Conservation (phyloP, 1,140 invertebrate species). For the Drosophila tropicalis region DNA sequence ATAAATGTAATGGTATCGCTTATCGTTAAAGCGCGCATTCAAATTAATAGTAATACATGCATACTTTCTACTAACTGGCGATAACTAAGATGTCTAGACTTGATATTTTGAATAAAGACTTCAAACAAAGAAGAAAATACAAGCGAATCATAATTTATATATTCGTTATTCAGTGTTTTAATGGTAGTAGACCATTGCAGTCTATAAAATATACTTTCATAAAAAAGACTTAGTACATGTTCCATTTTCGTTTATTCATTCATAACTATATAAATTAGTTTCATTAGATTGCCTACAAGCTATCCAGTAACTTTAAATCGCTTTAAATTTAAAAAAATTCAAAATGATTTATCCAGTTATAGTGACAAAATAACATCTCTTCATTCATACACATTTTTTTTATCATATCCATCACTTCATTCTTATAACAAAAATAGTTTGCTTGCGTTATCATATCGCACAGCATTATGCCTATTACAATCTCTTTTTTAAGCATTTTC, state of each 20-base stretch:
- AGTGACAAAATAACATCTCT: conserved; percentile 68
- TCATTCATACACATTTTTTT: conserved; percentile 12
- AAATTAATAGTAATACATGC: background rate
- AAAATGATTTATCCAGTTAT: conserved; percentile 66
- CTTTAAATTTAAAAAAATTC: conserved; percentile 67
- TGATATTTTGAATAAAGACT: no score
- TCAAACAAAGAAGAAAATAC: no score
- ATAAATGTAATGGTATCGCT: no score
- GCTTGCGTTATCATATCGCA: conserved; percentile 50
- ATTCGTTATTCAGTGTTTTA: conserved; percentile 65
- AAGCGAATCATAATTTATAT: background rate
- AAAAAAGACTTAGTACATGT: conserved; percentile 61
- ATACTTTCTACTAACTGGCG: no score
- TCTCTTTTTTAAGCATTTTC: conserved; percentile 38
- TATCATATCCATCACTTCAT: conserved; percentile 30
- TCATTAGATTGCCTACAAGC: conserved; percentile 45
- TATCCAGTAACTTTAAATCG: conserved; percentile 9
- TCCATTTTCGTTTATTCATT: conserved; percentile 34
- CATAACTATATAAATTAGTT: conserved; percentile 67
- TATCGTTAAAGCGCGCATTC: background rate
- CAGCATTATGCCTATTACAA: conserved; percentile 47
- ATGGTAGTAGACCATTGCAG: conserved; percentile 76
- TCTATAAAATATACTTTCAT: conserved; percentile 77
- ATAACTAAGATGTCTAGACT: no score
- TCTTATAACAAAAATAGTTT: conserved; percentile 75